Conservation (phyloP, 2,797 vertebrate genomes). For the Lophius americanus region DNA sequence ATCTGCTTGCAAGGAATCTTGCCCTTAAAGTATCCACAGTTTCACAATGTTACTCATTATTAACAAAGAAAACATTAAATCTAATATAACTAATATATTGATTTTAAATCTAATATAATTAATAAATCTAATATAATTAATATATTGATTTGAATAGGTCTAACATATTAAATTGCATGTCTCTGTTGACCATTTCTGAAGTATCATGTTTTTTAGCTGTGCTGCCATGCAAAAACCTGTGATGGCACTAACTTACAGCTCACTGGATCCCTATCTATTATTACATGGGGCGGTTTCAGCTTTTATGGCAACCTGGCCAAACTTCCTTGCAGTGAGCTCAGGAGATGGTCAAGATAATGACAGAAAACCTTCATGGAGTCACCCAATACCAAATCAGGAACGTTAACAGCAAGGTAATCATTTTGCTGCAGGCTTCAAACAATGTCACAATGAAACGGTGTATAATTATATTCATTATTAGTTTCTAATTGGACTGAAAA, state of each 20-base stretch:
- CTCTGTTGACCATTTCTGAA: background rate
- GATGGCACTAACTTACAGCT: slow-evolving; percentile 30
- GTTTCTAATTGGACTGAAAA: too few species aligned
- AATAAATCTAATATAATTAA: background rate
- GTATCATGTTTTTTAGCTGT: background rate
- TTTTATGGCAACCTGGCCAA: too few species aligned
- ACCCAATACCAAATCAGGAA: too few species aligned
- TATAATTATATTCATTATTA: too few species aligned
- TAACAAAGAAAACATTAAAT: background rate
- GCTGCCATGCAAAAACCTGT: slow-evolving; percentile 1
- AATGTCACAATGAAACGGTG: too few species aligned
- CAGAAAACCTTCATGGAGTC: too few species aligned
- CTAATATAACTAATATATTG: background rate
- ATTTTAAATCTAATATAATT: too few species aligned
- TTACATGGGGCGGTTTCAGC: too few species aligned
- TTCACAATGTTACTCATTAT: slow-evolving; percentile 2
- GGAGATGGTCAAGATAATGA: too few species aligned
- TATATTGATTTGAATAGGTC: background rate
- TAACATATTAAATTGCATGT: background rate
- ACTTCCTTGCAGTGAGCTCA: too few species aligned
- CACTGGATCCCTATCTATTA: background rate
- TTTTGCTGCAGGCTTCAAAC: too few species aligned
- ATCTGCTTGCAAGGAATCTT: slow-evolving; percentile 24
- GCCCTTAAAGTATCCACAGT: background rate
- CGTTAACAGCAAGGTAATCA: too few species aligned